Percentiles rank a stretch among this genome's conserved stretches.
Evolutionary conservation across 2,797 vertebrate genomes (phyloP).

Genomic region (Gobio occitaniae): DNA sequence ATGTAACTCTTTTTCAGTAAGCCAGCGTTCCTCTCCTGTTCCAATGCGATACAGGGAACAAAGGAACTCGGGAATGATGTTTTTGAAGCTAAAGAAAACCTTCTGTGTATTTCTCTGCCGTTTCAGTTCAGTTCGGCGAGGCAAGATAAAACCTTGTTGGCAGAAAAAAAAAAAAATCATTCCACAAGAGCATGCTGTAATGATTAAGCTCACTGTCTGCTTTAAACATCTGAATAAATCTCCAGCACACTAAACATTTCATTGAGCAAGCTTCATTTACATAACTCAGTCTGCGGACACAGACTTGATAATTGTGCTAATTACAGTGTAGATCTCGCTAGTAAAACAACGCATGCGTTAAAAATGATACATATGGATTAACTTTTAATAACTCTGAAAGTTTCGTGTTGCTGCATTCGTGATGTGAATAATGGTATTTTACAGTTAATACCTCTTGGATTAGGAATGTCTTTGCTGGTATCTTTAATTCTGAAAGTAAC

Average conservation of each 20-base stretch:
- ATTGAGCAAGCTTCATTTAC: slow-evolving; percentile 53
- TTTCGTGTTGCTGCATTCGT: slow-evolving; percentile 16
- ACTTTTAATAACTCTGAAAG: slow-evolving; percentile 41
- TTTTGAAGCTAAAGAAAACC: slow-evolving; percentile 55
- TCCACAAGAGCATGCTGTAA: slow-evolving; percentile 58
- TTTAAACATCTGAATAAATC: slow-evolving; percentile 58
- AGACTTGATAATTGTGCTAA: slow-evolving; percentile 9
- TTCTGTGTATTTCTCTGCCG: slow-evolving; percentile 50
- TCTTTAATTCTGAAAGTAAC: slow-evolving; percentile 24
- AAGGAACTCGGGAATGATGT: slow-evolving; percentile 30
- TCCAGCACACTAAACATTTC: slow-evolving; percentile 50
- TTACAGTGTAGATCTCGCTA: slow-evolving; percentile 9
- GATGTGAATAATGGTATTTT: slow-evolving; percentile 15
- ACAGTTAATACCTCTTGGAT: slow-evolving; percentile 39
- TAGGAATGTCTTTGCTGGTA: slow-evolving; percentile 31
- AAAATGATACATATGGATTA: slow-evolving; percentile 34
- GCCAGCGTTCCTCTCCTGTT: slow-evolving; percentile 10
- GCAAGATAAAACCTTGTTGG: slow-evolving; percentile 66
- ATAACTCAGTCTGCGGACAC: slow-evolving; percentile 1
- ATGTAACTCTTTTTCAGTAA: slow-evolving; percentile 7
- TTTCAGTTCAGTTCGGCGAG: slow-evolving; percentile 54
- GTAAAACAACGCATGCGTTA: slow-evolving; percentile 2
- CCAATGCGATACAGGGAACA: slow-evolving; percentile 27
- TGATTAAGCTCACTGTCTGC: slow-evolving; percentile 64
- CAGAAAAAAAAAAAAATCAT: slow-evolving; percentile 49